Evolutionary conservation across 2,888 invertebrate species (phyloP).

Genomic region (Ferrisia virgata): DNA sequence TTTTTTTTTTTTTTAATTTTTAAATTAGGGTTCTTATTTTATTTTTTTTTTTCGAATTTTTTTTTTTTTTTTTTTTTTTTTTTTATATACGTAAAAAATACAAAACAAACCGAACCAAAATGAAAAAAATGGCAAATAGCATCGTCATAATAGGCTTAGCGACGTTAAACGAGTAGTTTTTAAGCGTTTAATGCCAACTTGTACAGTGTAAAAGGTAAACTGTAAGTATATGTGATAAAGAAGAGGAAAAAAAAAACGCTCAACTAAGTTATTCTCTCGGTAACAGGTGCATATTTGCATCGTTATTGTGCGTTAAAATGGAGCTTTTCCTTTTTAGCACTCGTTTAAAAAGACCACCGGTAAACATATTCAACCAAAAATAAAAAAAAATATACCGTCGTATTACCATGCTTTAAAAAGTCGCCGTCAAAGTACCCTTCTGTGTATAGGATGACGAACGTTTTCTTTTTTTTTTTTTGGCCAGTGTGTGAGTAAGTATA

Average conservation of each 20-base stretch:
- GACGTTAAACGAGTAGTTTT: not conserved
- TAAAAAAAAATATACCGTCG: not conserved
- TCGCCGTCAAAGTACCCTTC: not conserved
- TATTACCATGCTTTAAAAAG: not conserved
- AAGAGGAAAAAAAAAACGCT: not conserved
- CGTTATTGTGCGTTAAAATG: slow-evolving; percentile 25
- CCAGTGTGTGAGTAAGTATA: not conserved
- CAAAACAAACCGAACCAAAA: not conserved
- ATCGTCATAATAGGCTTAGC: not conserved
- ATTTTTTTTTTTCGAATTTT: not conserved
- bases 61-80: not conserved
- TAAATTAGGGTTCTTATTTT: not conserved
- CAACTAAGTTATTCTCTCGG: not conserved
- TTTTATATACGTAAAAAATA: not conserved
- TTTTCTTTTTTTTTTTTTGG: not conserved
- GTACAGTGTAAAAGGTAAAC: not conserved
- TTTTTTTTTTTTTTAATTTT: not conserved
- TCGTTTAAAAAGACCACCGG: slow-evolving; percentile 8
- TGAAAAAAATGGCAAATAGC: not conserved
- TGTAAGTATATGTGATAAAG: slow-evolving; percentile 5
- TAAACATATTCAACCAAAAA: not conserved
- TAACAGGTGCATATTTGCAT: slow-evolving; percentile 13
- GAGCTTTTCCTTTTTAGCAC: not conserved
- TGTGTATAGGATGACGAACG: not conserved
- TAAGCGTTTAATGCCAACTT: not conserved